phyloP scores from a whole-genome alignment of 1,140 invertebrate genomes.

The Coelopa frigida region DNA sequence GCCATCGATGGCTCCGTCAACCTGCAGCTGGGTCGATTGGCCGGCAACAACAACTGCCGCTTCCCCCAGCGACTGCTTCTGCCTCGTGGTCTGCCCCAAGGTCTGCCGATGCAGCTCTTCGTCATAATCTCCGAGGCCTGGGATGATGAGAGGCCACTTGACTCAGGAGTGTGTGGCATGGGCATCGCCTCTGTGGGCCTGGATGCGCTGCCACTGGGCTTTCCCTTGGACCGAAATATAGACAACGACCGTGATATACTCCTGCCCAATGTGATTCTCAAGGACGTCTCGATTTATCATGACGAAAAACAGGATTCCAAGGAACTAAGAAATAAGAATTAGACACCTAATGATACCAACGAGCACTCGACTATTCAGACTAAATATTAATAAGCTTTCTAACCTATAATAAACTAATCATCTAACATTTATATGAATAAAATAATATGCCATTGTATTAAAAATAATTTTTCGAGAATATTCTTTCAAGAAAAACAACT shows the following conservation, averaged over 20 bases:
- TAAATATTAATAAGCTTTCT: too few relatives aligned
- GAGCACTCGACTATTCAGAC: too few relatives aligned
- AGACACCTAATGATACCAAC: too few relatives aligned
- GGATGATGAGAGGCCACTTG: not conserved
- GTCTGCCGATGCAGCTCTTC: conserved; percentile 55
- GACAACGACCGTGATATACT: conserved; percentile 27
- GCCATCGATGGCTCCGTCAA: conserved; percentile 41
- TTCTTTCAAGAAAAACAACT: too few relatives aligned
- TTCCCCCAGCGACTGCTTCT: conserved; percentile 54
- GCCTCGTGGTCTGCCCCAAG: conserved; percentile 53
- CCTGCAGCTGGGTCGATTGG: conserved; percentile 19
- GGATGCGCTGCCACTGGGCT: conserved; percentile 34
- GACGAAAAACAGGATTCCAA: too few relatives aligned
- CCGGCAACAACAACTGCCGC: conserved; percentile 48
- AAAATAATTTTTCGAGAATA: too few relatives aligned
- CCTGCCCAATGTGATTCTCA: conserved; percentile 32
- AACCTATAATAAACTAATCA: too few relatives aligned
- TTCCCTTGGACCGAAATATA: conserved; percentile 44
- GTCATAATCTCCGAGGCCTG: conserved; percentile 44
- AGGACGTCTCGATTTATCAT: conserved; percentile 38
- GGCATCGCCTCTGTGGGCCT: not conserved
- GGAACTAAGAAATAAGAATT: too few relatives aligned
- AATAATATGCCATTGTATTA: too few relatives aligned
- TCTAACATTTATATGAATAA: too few relatives aligned
- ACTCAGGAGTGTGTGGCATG: not conserved